Evolutionary conservation across 37 sponge, comb jelly and placozoan genomes (phyloP).

Genomic region (Agelas oroides): DNA sequence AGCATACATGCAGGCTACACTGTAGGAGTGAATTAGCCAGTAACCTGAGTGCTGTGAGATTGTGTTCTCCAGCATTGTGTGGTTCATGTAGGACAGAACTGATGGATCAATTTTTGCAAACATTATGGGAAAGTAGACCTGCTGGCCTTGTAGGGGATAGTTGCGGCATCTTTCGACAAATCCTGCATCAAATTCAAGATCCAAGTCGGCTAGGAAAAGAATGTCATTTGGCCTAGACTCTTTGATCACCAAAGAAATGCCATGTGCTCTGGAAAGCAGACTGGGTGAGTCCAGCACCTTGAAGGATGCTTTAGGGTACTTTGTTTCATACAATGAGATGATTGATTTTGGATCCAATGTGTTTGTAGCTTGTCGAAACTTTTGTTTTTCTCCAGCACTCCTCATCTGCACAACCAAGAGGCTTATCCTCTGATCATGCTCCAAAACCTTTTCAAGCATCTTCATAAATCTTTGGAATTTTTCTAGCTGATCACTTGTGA

Average conservation of each 20-base stretch:
- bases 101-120: conserved; percentile 12
- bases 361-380: not conserved
- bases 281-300: conserved; percentile 27
- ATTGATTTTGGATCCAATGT: conserved; percentile 1
- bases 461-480: conserved; percentile 32
- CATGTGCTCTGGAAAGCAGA: conserved; percentile 22
- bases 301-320: conserved; percentile 13
- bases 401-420: conserved; percentile 47
- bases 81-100: conserved; percentile 6
- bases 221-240: conserved; percentile 36
- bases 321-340: not conserved
- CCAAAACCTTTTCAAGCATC: conserved; percentile 9
- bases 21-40: conserved; percentile 40
- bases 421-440: conserved; percentile 19
- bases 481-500: conserved; percentile 12
- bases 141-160: conserved; percentile 40
- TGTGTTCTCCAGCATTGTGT: conserved; percentile 2
- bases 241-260: conserved; percentile 3
- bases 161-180: conserved; percentile 47
- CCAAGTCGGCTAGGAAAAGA: conserved; percentile 33
- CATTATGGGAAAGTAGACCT: conserved; percentile 46
- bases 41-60: conserved; percentile 41
- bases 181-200: conserved; percentile 20
- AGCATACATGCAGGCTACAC: conserved; percentile 30
- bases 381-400: conserved; percentile 2